Conservation (phyloP, 2,888 invertebrate genomes). For the Vanessa cardui region DNA sequence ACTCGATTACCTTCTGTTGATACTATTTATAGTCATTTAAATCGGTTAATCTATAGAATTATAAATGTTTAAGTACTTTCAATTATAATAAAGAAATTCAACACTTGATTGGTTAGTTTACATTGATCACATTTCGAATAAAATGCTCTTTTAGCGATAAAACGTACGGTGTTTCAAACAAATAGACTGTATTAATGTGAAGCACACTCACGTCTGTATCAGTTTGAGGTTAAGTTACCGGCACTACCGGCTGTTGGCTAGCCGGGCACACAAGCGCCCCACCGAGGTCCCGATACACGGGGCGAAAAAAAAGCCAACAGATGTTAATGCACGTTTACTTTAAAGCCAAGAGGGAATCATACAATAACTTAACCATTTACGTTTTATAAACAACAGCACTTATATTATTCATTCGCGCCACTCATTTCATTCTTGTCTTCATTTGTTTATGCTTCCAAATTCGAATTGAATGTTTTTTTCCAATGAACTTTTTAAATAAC, state of each 20-base stretch:
- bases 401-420: background rate
- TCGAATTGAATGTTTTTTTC: background rate
- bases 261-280: constrained; percentile 67
- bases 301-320: constrained; percentile 50
- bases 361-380: constrained; percentile 13
- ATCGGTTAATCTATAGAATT: too few species aligned
- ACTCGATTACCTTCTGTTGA: background rate
- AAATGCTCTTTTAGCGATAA: constrained; percentile 13
- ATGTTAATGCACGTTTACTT: constrained; percentile 36
- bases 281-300: constrained; percentile 59
- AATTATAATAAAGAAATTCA: constrained; percentile 12
- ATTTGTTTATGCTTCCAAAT: background rate
- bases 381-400: background rate
- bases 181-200: constrained; percentile 70
- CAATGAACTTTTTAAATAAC: background rate
- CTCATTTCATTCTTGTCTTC: background rate
- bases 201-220: constrained; percentile 79
- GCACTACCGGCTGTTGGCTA: constrained; percentile 73
- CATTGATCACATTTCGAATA: constrained; percentile 15
- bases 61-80: background rate
- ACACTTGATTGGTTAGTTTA: constrained; percentile 18
- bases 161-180: constrained; percentile 45
- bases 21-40: background rate
- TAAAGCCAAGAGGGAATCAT: constrained; percentile 13
- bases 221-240: constrained; percentile 82